Evolutionary conservation across 1,140 invertebrate genomes (phyloP), one percentile per base, ranked within the genome.

Genomic region (Panulirus ornatus): DNA sequence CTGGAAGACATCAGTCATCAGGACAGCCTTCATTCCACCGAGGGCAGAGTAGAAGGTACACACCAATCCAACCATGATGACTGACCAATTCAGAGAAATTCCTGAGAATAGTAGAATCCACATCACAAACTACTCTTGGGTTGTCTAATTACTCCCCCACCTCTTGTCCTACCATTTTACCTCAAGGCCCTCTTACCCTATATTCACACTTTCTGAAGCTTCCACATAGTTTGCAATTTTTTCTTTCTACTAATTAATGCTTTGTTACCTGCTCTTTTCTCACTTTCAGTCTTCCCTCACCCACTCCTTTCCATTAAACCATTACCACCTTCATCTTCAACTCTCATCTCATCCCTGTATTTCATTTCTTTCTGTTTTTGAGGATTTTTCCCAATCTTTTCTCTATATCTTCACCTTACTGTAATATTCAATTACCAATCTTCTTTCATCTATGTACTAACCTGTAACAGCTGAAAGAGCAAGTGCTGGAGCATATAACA

Each of bases 401-500:
- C 9, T n/a, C n/a, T n/a, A n/a, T n/a, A n/a, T n/a, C n/a, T n/a
- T n/a, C n/a, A n/a, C n/a, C n/a, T n/a, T 75, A 34, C 38, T 22
- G 36, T 34, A 34, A 6, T 75, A 75, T 19, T 27, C 2, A 34
- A 16, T 5, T 34, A n/a, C n/a, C n/a, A n/a, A n/a, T n/a, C n/a
- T n/a, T n/a, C n/a, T n/a, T n/a, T n/a, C n/a, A n/a, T n/a, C n/a
- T 70, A 47, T 38, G 42, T n/a, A 96, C 11, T 97, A 93, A 16
- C 96, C 96, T 9, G 97, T 97, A 54, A 98, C 97, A 27, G 97
- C 96, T 94, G 97, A 97, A 30, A 99, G 93, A 0, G 98, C 97
- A 90, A 99, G 95, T 2, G 98, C 97, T 2, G 98, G 98, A 0
- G 98, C 98, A 94, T 98, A 99, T 0, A 99, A 94, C 0, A 98